A percentile compares a stretch with the other conserved stretches of the same genome.
Evolutionary conservation across 1,140 invertebrate genomes (phyloP).

Genomic region (Dryas iulia): DNA sequence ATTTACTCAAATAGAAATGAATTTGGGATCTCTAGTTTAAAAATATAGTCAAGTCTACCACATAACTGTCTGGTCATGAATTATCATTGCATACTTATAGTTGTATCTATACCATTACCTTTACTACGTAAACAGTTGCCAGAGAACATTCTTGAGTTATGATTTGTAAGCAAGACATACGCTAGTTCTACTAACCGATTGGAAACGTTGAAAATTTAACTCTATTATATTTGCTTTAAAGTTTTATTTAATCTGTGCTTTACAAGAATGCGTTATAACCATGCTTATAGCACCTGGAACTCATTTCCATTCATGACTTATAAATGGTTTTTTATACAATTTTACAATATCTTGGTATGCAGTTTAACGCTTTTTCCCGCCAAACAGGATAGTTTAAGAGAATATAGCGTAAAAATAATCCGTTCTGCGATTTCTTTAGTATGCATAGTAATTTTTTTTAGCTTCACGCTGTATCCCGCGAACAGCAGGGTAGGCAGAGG

Average conservation of each 20-base stretch:
- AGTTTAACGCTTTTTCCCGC: no score
- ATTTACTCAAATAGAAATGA: no score
- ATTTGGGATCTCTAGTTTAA: no score
- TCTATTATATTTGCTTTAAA: not conserved
- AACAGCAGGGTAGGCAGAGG: no score
- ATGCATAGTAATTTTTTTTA: no score
- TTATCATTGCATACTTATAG: not conserved
- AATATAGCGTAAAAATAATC: no score
- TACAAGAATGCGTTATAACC: not conserved
- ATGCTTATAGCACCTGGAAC: not conserved
- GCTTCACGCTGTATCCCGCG: no score
- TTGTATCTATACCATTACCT: not conserved
- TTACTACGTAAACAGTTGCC: not conserved
- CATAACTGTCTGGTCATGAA: not conserved
- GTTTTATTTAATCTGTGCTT: not conserved
- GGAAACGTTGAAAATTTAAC: not conserved
- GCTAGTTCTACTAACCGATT: not conserved
- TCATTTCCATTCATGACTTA: not conserved
- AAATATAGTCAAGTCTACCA: no score
- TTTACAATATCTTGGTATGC: no score
- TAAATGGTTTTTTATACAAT: not conserved
- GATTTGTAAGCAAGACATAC: constrained; percentile 7
- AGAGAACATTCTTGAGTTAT: constrained; percentile 8
- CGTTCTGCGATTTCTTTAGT: no score
- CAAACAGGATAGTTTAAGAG: no score